Percentiles rank a stretch among this genome's conserved stretches.
Conservation (phyloP, 2,113 vertebrate genomes). For the Gracilinanus agilis region DNA sequence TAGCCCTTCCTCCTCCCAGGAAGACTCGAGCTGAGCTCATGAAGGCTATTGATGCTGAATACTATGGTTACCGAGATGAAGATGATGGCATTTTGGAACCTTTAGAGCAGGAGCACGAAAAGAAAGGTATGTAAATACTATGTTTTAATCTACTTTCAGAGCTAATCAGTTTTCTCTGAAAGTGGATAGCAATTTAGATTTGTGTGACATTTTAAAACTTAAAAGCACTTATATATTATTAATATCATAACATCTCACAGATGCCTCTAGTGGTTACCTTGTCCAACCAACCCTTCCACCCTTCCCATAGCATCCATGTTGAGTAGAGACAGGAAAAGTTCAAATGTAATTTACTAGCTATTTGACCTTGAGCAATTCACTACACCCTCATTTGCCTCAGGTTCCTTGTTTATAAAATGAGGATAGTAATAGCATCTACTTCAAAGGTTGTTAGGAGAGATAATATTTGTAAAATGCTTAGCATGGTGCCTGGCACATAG, state of each 20-base stretch:
- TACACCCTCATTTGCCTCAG: too few relatives aligned
- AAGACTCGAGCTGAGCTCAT: slow-evolving; percentile 96
- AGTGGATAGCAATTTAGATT: neutral
- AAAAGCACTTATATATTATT: too few relatives aligned
- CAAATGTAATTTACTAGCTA: too few relatives aligned
- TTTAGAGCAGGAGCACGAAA: slow-evolving; percentile 94
- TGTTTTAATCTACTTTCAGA: neutral
- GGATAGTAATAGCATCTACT: too few relatives aligned
- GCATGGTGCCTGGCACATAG: too few relatives aligned
- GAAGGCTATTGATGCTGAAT: slow-evolving; percentile 97
- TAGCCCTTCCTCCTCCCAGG: slow-evolving; percentile 92
- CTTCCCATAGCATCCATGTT: too few relatives aligned
- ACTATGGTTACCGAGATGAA: slow-evolving; percentile 97
- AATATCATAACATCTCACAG: neutral
- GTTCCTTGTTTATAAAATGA: too few relatives aligned
- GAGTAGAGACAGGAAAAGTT: too few relatives aligned
- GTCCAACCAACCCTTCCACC: too few relatives aligned
- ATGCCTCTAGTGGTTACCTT: neutral
- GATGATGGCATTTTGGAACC: slow-evolving; percentile 96
- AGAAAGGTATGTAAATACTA: slow-evolving; percentile 83
- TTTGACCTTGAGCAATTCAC: too few relatives aligned
- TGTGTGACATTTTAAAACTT: neutral
- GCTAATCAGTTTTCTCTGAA: neutral
- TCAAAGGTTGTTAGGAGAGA: too few relatives aligned
- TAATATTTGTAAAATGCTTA: too few relatives aligned